Percentiles rank a stretch among this genome's conserved stretches.
Conservation (phyloP, 92 coral and sea anemone species). For the Blastomussa wellsi region DNA sequence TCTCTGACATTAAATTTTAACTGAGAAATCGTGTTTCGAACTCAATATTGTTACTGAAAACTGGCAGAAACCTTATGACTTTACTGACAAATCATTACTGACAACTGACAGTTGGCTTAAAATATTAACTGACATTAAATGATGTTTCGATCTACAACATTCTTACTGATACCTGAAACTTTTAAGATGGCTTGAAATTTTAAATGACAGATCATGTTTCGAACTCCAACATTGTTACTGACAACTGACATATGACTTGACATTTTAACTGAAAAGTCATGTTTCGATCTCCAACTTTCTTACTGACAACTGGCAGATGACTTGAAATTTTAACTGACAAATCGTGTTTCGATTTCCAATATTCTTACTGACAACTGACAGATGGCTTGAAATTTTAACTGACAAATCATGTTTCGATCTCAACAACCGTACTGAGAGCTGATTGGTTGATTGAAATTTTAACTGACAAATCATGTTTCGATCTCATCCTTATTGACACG, state of each 20-base stretch:
- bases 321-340: not conserved
- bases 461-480: not conserved
- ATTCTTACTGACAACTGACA: not conserved
- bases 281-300: not conserved
- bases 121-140: too few species aligned
- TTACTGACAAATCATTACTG: too few species aligned
- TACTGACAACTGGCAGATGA: not conserved
- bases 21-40: too few species aligned
- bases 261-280: not conserved
- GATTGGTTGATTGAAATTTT: not conserved
- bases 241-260: not conserved
- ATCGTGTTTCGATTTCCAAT: not conserved
- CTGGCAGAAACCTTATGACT: too few species aligned
- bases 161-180: not conserved
- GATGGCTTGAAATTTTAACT: not conserved
- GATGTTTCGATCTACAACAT: too few species aligned
- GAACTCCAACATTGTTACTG: not conserved
- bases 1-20: too few species aligned
- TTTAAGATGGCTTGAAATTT: not conserved
- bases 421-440: not conserved
- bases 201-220: not conserved
- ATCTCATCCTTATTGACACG: not conserved
- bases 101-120: too few species aligned
- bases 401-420: not conserved
- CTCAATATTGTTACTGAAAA: too few species aligned